Evolutionary conservation across 2,113 vertebrate genomes (phyloP), one percentile per base, ranked within the genome.

Genomic region (Salvator merianae): DNA sequence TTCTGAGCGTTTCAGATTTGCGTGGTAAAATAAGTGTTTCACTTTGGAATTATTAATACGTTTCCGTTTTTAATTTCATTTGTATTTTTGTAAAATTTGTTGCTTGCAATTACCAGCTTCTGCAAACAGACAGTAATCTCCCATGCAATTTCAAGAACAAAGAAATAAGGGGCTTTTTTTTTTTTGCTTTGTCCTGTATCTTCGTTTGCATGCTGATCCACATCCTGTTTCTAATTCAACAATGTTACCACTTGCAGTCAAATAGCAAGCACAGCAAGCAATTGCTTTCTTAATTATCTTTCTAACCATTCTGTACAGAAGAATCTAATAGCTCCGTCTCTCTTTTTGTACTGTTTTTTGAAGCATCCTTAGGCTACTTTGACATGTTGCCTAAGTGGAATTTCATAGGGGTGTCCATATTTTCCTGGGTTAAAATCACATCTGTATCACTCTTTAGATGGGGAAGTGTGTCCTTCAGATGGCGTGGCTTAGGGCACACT

Each of bases 121-220:
- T 24, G 32, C 6, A 89, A 83, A 32, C 65, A 88, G 88, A 69
- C 77, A n/a, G 20, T 84, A 88, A 79, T 91, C 93, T 93, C 83
- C 69, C 34, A 36, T 89, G 55, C 76, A 66, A 26, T 89, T 90
- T 88, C 63, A 86, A 82, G 88, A 93, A 84, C 4, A 26, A 78
- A 75, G 72, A 63, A 87, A 79, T 86, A 85, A 89, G 78, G 50
- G 5, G 43, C 6, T 55, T 1, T 59, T 59, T 59, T 59, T 16
- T 16, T 59, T 59, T 40, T 89, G 77, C 28, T 83, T 68, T 85
- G 69, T 84, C n/a, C 14, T 88, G 50, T 80, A 65, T 87, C 90
- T 86, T 84, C 32, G 77, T 84, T 71, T 76, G 34, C 77, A 53
- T 90, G 71, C 84, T 81, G 88, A 65, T 79, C 30, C 20, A 68